Base-by-base conservation (phyloP, 2,797 vertebrate genomes). In the Muscicapa striata region DNA sequence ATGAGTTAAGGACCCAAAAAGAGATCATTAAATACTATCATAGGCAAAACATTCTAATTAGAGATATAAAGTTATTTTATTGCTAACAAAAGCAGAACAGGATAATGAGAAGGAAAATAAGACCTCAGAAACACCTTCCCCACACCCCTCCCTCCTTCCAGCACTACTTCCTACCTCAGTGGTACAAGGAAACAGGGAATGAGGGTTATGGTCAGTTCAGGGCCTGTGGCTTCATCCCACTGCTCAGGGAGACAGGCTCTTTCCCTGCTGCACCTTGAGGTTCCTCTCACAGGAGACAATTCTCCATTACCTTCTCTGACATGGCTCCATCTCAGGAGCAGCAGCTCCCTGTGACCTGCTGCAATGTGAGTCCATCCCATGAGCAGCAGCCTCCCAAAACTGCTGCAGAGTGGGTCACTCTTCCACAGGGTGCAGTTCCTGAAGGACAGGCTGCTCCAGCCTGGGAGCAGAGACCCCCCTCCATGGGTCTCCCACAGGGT, bases 141-240 rank as follows among this genome's bases (percentile, higher is more conserved):
- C 10, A 24, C 5, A 34, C 4, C 18, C 11, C 18, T 45, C 19
- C 40, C 24, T 20, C 30, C 13, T 41, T 43, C 49, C 30, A 55
- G 23, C 32, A 34, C 18, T 34, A 9, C 23, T 10, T n/a, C 17
- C 17, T 34, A 45, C 19, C 6, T 11, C 19, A 45, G 19, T 0
- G 0, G 40, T 15, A 13, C 32, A 29, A 34, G 40, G 40, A 72
- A 7, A 34, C 19, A 45, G 24, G 18, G 24, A 36, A 23, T 45
- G 41, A 15, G 32, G 14, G 8, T 34, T 45, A 22, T 45, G 24
- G 24, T 34, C 32, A 34, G 32, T 73, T 45, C 32, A 29, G 21
- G 15, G 29, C 24, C 11, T 0, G 2, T 45, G 19, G 40, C 24
- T 73, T 57, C 19, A 13, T 57, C 24, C 24, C 11, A 10, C 32